Percentiles rank a stretch among this genome's conserved stretches.
phyloP scores from a whole-genome alignment of 2,888 invertebrate genomes.

The Oegoconia quadripuncta region DNA sequence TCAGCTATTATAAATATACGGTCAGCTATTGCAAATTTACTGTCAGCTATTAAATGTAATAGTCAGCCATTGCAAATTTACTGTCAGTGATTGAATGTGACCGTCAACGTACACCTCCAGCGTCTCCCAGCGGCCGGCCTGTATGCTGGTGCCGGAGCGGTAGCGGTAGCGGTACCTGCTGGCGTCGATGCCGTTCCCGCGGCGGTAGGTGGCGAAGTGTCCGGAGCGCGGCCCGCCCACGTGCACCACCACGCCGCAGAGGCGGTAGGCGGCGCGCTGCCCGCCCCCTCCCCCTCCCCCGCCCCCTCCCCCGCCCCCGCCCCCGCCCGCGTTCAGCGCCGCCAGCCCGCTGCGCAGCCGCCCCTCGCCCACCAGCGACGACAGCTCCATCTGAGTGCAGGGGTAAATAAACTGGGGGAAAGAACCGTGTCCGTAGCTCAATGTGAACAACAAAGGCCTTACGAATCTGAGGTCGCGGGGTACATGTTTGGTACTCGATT shows the following conservation, averaged over 20 bases:
- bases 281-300: constrained; percentile 9
- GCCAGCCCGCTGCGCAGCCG: constrained; percentile 37
- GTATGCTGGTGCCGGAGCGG: not conserved
- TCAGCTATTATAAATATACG: too few relatives aligned
- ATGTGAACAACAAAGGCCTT: too few relatives aligned
- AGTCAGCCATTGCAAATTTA: too few relatives aligned
- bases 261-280: constrained; percentile 76
- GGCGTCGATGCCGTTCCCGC: constrained; percentile 82
- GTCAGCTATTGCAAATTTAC: too few relatives aligned
- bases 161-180: constrained; percentile 49
- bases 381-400: constrained; percentile 62
- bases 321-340: constrained; percentile 27
- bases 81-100: too few relatives aligned
- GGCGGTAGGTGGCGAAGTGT: constrained; percentile 96
- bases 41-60: too few relatives aligned
- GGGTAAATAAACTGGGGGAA: not conserved
- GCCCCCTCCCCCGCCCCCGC: constrained; percentile 13
- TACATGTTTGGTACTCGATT: too few relatives aligned
- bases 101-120: too few relatives aligned
- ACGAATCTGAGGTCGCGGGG: too few relatives aligned
- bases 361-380: constrained; percentile 55
- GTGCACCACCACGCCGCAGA: constrained; percentile 93
- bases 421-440: too few relatives aligned
- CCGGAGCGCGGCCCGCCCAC: constrained; percentile 94
- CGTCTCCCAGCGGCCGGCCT: not conserved